phyloP scores from a whole-genome alignment of 2,797 vertebrate species.

The Falco berigora region DNA sequence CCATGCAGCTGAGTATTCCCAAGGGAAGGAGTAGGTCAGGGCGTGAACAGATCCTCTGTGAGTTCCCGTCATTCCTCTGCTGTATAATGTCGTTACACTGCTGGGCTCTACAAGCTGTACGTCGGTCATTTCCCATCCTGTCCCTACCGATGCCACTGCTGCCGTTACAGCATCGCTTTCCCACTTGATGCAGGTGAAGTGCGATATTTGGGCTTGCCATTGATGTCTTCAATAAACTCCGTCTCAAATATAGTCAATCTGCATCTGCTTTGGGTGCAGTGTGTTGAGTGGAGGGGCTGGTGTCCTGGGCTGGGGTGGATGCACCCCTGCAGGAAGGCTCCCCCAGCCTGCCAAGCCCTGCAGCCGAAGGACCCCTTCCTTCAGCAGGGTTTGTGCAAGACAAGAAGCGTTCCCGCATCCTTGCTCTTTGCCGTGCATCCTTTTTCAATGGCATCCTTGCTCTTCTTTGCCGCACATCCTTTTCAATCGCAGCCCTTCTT shows the following conservation, averaged over 20 bases:
- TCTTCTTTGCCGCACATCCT: rapidly evolving
- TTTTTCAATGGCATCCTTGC: rapidly evolving
- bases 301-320: too few species aligned
- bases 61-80: neutral
- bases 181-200: neutral
- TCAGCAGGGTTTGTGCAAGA: neutral
- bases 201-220: neutral
- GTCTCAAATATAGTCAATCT: rapidly evolving
- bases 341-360: neutral
- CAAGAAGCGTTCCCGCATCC: rapidly evolving
- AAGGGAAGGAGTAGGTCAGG: neutral
- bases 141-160: neutral
- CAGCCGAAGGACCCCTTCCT: neutral
- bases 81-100: rapidly evolving
- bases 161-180: neutral
- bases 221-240: neutral
- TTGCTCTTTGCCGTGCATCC: rapidly evolving
- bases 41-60: rapidly evolving
- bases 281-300: neutral
- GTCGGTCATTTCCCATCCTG: neutral
- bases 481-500: rapidly evolving
- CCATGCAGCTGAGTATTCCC: neutral
- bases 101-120: neutral
- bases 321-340: rapidly evolving
- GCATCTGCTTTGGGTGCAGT: rapidly evolving